Conservation (phyloP, 2,113 vertebrate genomes). For the Mixornis gularis region DNA sequence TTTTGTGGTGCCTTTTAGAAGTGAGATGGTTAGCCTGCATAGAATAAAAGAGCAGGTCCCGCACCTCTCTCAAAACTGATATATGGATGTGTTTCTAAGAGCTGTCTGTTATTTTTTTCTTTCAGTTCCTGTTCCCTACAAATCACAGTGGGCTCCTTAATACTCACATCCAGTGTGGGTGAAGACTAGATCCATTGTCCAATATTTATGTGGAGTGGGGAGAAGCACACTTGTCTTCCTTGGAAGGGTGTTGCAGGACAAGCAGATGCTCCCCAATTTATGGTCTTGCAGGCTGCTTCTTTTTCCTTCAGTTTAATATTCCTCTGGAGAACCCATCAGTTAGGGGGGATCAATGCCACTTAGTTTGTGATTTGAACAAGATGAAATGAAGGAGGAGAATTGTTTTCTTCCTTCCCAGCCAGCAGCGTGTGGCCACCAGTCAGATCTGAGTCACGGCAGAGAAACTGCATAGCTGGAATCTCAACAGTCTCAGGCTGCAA, state of each 20-base stretch:
- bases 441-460: background rate
- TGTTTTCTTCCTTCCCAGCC: background rate
- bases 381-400: background rate
- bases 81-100: background rate
- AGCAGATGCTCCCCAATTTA: background rate
- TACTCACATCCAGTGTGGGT: background rate
- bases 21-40: background rate
- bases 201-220: fast-evolving
- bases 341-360: background rate
- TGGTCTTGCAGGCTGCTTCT: background rate
- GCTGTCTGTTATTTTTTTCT: background rate
- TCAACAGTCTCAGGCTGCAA: background rate
- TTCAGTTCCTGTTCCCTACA: background rate
- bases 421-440: background rate
- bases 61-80: background rate
- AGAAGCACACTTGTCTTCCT: background rate
- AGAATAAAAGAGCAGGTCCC: background rate
- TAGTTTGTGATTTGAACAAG: background rate
- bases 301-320: background rate
- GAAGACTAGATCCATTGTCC: background rate
- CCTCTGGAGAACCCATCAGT: background rate
- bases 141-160: background rate
- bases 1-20: background rate
- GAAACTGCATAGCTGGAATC: background rate
- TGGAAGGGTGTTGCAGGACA: background rate